phyloP scores from a whole-genome alignment of 2,888 invertebrate species.

The Drosophila prolongata region DNA sequence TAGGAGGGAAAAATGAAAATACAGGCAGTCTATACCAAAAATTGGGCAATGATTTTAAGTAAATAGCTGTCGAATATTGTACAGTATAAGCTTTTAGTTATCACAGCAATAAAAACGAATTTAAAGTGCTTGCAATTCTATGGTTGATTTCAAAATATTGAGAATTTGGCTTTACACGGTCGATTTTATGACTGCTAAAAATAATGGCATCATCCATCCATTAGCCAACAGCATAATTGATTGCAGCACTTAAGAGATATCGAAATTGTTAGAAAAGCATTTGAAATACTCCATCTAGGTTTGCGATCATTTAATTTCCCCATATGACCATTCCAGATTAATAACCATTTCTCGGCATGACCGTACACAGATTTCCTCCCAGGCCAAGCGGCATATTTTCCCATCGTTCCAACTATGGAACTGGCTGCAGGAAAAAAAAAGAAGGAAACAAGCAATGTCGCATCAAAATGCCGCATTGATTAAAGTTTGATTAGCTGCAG shows the following conservation, averaged over 20 bases:
- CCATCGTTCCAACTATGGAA: constrained; percentile 55
- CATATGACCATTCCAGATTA: constrained; percentile 46
- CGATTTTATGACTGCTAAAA: not conserved
- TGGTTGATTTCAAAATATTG: no score
- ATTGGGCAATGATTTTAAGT: no score
- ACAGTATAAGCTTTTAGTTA: no score
- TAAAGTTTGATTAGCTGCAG: constrained; percentile 66
- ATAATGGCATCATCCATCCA: not conserved
- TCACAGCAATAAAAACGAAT: no score
- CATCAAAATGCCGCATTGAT: constrained; percentile 72
- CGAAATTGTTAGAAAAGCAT: constrained; percentile 17
- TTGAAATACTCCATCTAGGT: constrained; percentile 10
- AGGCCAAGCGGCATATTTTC: constrained; percentile 51
- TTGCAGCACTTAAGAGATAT: constrained; percentile 33
- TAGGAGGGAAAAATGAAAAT: no score
- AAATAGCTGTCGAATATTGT: no score
- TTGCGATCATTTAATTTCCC: constrained; percentile 24
- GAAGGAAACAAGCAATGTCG: constrained; percentile 48
- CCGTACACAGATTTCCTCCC: constrained; percentile 43
- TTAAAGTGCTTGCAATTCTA: no score
- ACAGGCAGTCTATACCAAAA: no score
- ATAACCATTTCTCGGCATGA: constrained; percentile 34
- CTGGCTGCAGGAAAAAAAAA: constrained; percentile 19
- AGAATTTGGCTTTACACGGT: no score
- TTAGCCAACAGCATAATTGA: constrained; percentile 17